phyloP scores from a whole-genome alignment of 2,888 invertebrate species.

The Ectemnius continuus region DNA sequence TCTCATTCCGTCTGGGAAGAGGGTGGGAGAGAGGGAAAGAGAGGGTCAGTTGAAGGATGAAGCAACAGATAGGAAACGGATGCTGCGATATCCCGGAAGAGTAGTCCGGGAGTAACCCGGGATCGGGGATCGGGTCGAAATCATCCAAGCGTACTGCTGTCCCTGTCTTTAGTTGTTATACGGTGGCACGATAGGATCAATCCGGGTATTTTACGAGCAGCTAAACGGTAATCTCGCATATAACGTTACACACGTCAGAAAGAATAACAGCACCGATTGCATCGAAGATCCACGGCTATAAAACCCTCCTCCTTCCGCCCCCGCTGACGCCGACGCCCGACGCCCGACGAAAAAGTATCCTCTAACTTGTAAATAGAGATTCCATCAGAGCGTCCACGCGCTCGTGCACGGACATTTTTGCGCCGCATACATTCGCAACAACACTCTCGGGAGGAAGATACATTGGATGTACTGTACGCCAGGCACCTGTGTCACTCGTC shows the following conservation, averaged over 20 bases:
- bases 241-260: slow-evolving; percentile 28
- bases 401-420: too few relatives aligned
- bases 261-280: slow-evolving; percentile 8
- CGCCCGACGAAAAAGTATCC: slow-evolving; percentile 1
- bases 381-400: background rate
- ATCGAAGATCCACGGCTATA: slow-evolving; percentile 3
- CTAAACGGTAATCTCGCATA: slow-evolving; percentile 42
- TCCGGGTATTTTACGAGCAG: slow-evolving; percentile 55
- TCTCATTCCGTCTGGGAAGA: too few relatives aligned
- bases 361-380: background rate
- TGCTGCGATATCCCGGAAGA: slow-evolving; percentile 18
- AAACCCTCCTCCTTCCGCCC: background rate
- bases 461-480: too few relatives aligned
- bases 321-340: background rate
- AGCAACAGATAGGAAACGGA: slow-evolving; percentile 22
- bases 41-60: slow-evolving; percentile 3
- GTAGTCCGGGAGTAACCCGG: slow-evolving; percentile 34
- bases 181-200: slow-evolving; percentile 52
- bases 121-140: slow-evolving; percentile 33
- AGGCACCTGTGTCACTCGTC: too few relatives aligned
- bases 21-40: background rate
- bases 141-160: slow-evolving; percentile 30
- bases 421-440: too few relatives aligned
- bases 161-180: slow-evolving; percentile 50
- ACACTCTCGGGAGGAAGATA: too few relatives aligned